Base-by-base conservation (phyloP, 2,113 vertebrate species). In the Crotalus viridis region DNA sequence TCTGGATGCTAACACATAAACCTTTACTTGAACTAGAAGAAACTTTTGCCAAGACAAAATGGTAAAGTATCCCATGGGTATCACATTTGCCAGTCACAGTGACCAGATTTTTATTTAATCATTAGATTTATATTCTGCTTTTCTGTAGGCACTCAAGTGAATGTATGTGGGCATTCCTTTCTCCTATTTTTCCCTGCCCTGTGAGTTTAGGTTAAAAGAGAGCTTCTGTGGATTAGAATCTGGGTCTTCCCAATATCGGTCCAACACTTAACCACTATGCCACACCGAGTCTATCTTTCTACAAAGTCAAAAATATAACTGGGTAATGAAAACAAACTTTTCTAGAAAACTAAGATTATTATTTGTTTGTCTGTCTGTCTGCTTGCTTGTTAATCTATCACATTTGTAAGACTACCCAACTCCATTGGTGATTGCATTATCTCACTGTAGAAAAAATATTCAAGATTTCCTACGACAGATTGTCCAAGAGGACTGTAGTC, bases 21-120 rank as follows among this genome's bases (percentile, higher is more conserved):
- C 46, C 86, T 85, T 69, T 87, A 54, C 61, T 0, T 0, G 91
- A 87, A 51, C 55, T 85, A 1, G 1, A 0, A 74, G 88, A 19
- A 0, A 0, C 0, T 48, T 86, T 64, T 87, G 90, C 94, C 56
- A 92, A 91, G 87, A 95, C 64, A 69, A 0, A 48, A 22, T 26
- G 55, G 39, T 33, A 0, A 0, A 1, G 5, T 0, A 56, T 3
- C 0, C 46, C 61, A n/a, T 19, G 0, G 74, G 43, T 92, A 17
- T 4, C 0, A 15, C 51, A 22, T 21, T 0, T 6, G 81, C n/a
- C 28, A 0, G 1, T 48, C 59, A 6, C 0, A 1, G 89, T 0
- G 7, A 56, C 2, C 10, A 59, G 64, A 0, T 1, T 55, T 39
- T 81, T 81, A 81, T 39, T 81, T 10, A 81, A 21, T 43, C 74